Base-by-base conservation (phyloP, 1,140 invertebrate species). In the Drosophila carrolli region DNA sequence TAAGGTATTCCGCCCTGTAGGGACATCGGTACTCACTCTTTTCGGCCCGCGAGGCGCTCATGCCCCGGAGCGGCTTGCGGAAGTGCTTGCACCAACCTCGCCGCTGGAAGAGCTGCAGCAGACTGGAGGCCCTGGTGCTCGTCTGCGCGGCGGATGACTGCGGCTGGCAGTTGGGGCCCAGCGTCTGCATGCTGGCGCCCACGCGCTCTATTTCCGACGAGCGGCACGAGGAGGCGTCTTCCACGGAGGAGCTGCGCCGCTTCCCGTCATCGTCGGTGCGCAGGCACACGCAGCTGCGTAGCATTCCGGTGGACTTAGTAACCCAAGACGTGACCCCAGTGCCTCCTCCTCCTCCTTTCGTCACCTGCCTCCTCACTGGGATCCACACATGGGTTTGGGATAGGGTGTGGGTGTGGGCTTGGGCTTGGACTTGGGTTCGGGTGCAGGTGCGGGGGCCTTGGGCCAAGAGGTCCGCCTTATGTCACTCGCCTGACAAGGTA, bases 41-140 rank as follows among this genome's bases (percentile, higher is more conserved):
- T 92, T 95, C 95, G 54, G 95, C 94, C 90, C 95, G 95, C 9
- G 95, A 95, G 94, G 95, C 95, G 92, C 94, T 95, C 83, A 95
- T 94, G 72, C 94, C 94, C 74, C 94, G 93, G 61, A 84, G 78
- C 70, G 93, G 93, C 68, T 94, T 93, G 93, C 94, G 94, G 81
- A 94, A 94, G 66, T 93, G 93, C 41, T 94, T 91, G 75, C 94
- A 94, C 59, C 93, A 94, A 85, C 92, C 92, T 77, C 91, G 90
- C 71, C 93, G 91, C 54, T 90, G 88, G 14, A 94, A 90, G 32
- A 91, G 92, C 92, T 90, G 94, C 66, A 92, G 92, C 61, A 94
- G 90, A 80, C 92, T 93, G 66, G 86, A 89, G 51, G 83, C 77
- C 32, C 83, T 67, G 61, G 91, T 78, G 73, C 79, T 65, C 37